Conservation (phyloP, 2,888 invertebrate genomes). For the Dasypolia templi region DNA sequence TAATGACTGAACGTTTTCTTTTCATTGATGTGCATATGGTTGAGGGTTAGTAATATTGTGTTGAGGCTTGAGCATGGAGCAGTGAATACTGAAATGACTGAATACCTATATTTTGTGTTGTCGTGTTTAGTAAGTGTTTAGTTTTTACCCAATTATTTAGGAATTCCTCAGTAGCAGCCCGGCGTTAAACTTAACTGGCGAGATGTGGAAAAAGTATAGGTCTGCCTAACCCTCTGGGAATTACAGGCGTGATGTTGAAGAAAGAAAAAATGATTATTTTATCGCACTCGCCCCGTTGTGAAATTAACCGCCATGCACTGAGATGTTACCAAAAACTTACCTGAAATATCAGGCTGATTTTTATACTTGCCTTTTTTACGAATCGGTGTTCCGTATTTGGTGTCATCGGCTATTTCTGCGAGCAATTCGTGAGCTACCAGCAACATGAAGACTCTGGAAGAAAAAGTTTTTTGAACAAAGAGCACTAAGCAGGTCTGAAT, state of each 20-base stretch:
- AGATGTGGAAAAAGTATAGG: no score
- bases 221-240: no score
- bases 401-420: slow-evolving; percentile 85
- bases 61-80: background rate
- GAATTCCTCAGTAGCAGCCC: background rate
- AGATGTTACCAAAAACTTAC: slow-evolving; percentile 10
- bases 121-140: background rate
- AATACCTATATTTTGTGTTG: background rate
- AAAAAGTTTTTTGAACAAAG: background rate
- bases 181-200: background rate
- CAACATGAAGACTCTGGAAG: slow-evolving; percentile 89
- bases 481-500: background rate
- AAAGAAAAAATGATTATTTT: no score
- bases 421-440: slow-evolving; percentile 94
- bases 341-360: slow-evolving; percentile 3
- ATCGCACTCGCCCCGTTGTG: no score
- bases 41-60: background rate
- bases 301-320: background rate
- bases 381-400: slow-evolving; percentile 78
- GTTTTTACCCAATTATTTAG: background rate
- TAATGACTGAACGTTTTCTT: background rate
- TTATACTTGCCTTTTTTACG: slow-evolving; percentile 72
- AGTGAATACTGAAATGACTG: background rate
- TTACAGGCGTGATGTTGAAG: no score
- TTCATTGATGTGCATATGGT: background rate